These are phyloP conservation scores for Chrysocyon brachyurus DNA, from an alignment of 2,797 vertebrate species.

Conservation along the genomic window DNA sequence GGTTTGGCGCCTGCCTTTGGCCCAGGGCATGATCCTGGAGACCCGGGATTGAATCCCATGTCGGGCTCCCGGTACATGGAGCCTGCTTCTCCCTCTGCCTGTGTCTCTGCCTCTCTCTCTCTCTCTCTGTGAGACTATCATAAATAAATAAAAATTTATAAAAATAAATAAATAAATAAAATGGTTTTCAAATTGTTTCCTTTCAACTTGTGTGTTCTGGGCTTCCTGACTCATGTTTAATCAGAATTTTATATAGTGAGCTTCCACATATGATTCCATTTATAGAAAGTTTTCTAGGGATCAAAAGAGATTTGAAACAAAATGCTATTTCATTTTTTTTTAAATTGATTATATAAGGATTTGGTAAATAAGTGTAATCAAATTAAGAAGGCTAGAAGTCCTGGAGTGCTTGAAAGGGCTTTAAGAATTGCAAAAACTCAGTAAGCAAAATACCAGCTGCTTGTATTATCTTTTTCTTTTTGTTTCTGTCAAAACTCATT, in stretches of 20 bases:
- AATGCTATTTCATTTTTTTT: constrained; percentile 23
- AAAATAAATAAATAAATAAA: not conserved
- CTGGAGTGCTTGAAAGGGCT: not conserved
- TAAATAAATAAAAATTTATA: no score
- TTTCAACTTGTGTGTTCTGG: not conserved
- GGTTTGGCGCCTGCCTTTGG: no score
- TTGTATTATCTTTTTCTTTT: not conserved
- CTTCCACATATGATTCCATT: not conserved
- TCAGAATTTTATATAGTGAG: not conserved
- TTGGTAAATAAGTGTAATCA: not conserved
- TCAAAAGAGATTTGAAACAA: constrained; percentile 23
- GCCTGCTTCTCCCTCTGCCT: no score
- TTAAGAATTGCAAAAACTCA: not conserved
- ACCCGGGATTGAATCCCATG: no score
- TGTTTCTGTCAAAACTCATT: constrained; percentile 6
- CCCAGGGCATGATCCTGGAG: no score
- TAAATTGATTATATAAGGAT: not conserved
- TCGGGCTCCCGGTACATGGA: no score
- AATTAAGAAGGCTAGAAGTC: not conserved
- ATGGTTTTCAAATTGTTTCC: not conserved
- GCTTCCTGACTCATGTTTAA: not conserved
- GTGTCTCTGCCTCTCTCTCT: no score
- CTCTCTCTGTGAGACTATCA: no score
- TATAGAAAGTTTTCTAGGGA: not conserved
- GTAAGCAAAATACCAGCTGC: not conserved